These are phyloP conservation scores for Leptodactylus fuscus DNA, from an alignment of 2,113 vertebrate genomes.

Conservation along the genomic window DNA sequence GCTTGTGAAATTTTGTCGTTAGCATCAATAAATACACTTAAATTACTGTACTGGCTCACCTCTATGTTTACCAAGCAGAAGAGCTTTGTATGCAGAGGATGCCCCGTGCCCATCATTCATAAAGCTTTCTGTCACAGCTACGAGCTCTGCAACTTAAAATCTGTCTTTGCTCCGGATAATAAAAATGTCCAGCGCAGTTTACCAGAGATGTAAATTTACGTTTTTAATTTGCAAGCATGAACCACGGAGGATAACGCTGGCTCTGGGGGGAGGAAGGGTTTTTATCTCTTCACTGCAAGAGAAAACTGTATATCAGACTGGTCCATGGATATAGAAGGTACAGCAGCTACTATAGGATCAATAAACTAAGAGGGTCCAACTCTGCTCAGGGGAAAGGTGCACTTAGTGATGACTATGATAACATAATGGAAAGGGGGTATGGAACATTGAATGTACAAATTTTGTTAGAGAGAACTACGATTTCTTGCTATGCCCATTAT, in stretches of 20 bases:
- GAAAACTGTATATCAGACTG: background rate
- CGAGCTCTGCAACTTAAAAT: conserved; percentile 58
- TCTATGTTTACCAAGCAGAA: conserved; percentile 54
- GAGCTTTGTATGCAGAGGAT: conserved; percentile 55
- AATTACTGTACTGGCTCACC: conserved; percentile 53
- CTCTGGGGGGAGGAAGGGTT: conserved; percentile 2
- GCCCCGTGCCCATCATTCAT: conserved; percentile 45
- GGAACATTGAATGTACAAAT: too few relatives aligned
- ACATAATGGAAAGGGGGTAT: background rate
- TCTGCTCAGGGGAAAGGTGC: background rate
- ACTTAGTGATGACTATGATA: background rate
- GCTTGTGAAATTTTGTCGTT: conserved; percentile 54
- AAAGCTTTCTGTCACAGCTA: conserved; percentile 53
- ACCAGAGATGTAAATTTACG: conserved; percentile 61
- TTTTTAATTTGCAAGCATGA: conserved; percentile 57
- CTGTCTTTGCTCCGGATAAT: conserved; percentile 59
- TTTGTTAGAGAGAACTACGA: too few relatives aligned
- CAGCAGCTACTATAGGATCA: background rate
- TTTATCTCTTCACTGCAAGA: conserved; percentile 32
- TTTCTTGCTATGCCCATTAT: too few relatives aligned
- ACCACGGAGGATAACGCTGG: conserved; percentile 18
- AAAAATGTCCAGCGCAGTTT: conserved; percentile 58
- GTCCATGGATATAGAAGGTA: background rate
- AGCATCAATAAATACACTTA: conserved; percentile 59
- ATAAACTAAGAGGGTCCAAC: background rate